phyloP scores from a whole-genome alignment of 1,140 invertebrate genomes.

The Cotesia chilonis region DNA sequence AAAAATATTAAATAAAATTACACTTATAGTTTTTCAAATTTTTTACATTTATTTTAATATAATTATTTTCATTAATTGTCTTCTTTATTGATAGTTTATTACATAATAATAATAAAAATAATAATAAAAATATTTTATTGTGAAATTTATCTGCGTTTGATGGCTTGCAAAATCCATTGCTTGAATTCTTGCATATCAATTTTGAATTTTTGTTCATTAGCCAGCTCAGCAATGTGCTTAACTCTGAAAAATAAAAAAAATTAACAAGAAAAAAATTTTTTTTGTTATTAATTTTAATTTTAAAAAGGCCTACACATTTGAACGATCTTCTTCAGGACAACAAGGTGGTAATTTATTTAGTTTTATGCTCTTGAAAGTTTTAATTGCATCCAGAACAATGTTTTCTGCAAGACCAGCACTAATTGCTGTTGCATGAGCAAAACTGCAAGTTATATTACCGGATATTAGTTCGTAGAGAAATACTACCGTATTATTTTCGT shows the following conservation, averaged over 20 bases:
- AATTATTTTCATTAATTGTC: no score
- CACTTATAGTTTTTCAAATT: no score
- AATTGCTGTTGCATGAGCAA: slow-evolving; percentile 48
- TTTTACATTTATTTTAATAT: no score
- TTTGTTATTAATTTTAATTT: background rate
- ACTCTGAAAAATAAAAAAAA: slow-evolving; percentile 35
- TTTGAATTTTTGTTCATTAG: background rate
- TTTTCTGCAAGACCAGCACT: slow-evolving; percentile 40
- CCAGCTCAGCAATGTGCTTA: slow-evolving; percentile 31
- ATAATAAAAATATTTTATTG: no score
- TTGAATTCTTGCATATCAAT: slow-evolving; percentile 42
- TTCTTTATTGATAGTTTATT: background rate
- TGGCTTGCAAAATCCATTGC: slow-evolving; percentile 33
- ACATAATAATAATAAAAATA: background rate
- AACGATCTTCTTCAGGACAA: slow-evolving; percentile 25
- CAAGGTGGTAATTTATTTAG: slow-evolving; percentile 28
- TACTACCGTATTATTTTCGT: slow-evolving; percentile 41
- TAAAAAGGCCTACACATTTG: slow-evolving; percentile 36
- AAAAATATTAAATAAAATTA: no score
- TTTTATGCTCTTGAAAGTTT: slow-evolving; percentile 42
- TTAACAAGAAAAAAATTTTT: background rate
- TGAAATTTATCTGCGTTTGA: background rate
- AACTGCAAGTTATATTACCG: slow-evolving; percentile 45
- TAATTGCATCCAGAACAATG: slow-evolving; percentile 40
- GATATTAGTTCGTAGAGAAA: slow-evolving; percentile 46